Conservation (phyloP, 2,888 invertebrate species). For the Shargacucullia verbasci region DNA sequence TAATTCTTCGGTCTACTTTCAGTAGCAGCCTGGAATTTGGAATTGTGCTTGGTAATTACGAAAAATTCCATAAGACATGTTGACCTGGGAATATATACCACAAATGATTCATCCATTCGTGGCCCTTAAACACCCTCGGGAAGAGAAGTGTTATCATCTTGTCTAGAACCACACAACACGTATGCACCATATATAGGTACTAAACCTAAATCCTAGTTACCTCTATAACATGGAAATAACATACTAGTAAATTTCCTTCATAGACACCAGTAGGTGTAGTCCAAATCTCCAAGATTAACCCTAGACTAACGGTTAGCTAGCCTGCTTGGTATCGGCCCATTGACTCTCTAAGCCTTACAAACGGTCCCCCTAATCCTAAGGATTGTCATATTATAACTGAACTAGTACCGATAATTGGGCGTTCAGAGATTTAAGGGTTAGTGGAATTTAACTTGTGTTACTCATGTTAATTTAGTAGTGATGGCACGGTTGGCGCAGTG, state of each 20-base stretch:
- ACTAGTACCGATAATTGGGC: conserved; percentile 41
- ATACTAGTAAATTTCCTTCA: conserved; percentile 38
- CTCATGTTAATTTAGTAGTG: too few species aligned
- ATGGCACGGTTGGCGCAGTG: too few species aligned
- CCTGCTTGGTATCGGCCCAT: conserved; percentile 36
- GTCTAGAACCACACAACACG: too few species aligned
- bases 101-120: too few species aligned
- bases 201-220: conserved; percentile 42
- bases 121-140: too few species aligned
- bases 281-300: conserved; percentile 56
- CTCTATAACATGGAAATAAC: conserved; percentile 25
- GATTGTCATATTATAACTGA: conserved; percentile 40
- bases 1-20: too few species aligned
- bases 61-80: too few species aligned
- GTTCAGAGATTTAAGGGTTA: conserved; percentile 24
- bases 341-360: conserved; percentile 41
- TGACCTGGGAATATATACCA: too few species aligned
- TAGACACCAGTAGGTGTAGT: conserved; percentile 23
- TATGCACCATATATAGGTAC: background rate
- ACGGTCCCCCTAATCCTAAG: conserved; percentile 24
- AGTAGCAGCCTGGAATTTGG: too few species aligned
- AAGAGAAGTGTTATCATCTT: too few species aligned
- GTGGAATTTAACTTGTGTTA: too few species aligned
- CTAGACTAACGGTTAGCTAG: conserved; percentile 47
- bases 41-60: too few species aligned